Conservation (phyloP, 2,888 invertebrate species). For the Latrodectus hesperus region DNA sequence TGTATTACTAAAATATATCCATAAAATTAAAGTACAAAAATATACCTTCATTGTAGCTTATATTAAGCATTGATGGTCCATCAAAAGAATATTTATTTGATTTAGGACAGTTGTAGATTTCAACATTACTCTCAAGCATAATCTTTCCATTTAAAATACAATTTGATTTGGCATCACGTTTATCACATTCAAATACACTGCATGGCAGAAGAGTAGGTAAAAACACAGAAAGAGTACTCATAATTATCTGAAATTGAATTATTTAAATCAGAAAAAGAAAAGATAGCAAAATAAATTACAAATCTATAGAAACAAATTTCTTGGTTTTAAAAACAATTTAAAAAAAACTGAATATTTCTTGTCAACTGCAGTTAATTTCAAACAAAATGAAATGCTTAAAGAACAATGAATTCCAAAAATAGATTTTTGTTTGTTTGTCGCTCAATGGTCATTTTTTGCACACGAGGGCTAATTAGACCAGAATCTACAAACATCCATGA, state of each 20-base stretch:
- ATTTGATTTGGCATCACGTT: background rate
- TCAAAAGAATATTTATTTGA: background rate
- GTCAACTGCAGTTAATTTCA: no score
- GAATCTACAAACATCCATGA: no score
- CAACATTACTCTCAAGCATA: conserved; percentile 34
- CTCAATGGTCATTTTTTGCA: no score
- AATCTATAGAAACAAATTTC: no score
- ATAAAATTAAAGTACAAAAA: background rate
- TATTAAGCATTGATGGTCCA: conserved; percentile 5
- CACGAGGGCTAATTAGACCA: no score
- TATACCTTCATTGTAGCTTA: conserved; percentile 58
- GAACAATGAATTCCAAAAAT: no score
- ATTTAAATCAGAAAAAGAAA: background rate
- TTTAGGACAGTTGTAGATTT: conserved; percentile 37
- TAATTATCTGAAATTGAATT: conserved; percentile 31
- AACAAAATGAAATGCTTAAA: no score
- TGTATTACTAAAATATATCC: background rate
- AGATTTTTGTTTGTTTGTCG: no score
- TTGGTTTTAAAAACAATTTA: no score
- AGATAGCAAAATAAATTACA: background rate
- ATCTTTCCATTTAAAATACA: conserved; percentile 11
- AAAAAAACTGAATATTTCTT: no score
- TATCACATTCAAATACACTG: conserved; percentile 17
- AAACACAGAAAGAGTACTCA: conserved; percentile 48
- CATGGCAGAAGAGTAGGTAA: conserved; percentile 44